Percentiles rank a stretch among this genome's conserved stretches.
Conservation (phyloP, 2,113 vertebrate genomes). For the Mormoops blainvillei region DNA sequence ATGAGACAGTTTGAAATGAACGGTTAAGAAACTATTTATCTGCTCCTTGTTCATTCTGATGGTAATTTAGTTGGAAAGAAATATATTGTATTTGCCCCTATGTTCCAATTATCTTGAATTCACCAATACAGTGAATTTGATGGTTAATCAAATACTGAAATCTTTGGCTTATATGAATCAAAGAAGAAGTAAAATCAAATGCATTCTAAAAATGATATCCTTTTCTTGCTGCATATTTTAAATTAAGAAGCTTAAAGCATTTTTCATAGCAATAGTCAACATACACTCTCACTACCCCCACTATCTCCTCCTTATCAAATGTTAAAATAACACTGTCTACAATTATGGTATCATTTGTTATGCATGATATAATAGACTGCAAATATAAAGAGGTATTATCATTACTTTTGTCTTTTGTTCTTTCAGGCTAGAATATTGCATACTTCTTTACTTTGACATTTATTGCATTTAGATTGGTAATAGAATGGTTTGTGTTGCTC, state of each 20-base stretch:
- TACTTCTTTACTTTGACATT: conserved; percentile 86
- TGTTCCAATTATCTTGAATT: neutral
- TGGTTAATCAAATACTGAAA: conserved; percentile 5
- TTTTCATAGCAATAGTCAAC: conserved; percentile 58
- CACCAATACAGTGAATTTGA: neutral
- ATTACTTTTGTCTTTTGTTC: conserved; percentile 84
- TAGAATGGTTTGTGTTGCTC: conserved; percentile 84
- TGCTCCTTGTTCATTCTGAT: neutral
- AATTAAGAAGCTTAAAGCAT: conserved; percentile 24
- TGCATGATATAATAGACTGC: conserved; percentile 81
- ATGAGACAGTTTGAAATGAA: neutral
- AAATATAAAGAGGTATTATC: conserved; percentile 83
- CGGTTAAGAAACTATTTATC: neutral
- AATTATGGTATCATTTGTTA: conserved; percentile 82
- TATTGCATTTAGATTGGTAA: conserved; percentile 86
- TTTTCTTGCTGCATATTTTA: conserved; percentile 30
- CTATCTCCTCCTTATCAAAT: conserved; percentile 65
- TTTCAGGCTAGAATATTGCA: conserved; percentile 82
- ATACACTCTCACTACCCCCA: conserved; percentile 11
- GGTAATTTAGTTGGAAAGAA: conserved; percentile 29
- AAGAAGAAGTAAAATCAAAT: conserved; percentile 37
- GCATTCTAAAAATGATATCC: neutral
- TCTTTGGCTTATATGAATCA: neutral
- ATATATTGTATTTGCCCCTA: neutral
- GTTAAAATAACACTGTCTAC: conserved; percentile 78